phyloP scores from a whole-genome alignment of 2,888 invertebrate species.

The Rhaphigaster nebulosa region DNA sequence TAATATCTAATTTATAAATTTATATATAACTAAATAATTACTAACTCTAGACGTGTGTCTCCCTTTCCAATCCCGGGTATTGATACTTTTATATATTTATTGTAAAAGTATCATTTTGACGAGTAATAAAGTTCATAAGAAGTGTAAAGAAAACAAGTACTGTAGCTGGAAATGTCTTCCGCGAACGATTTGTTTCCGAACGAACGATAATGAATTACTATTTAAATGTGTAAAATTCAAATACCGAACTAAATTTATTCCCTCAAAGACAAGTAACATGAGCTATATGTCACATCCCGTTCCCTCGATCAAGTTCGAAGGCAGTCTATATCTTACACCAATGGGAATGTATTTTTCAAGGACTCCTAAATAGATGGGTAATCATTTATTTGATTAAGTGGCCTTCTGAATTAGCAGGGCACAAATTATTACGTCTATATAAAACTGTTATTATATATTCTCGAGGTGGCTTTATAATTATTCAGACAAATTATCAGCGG shows the following conservation, averaged over 20 bases:
- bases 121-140: too few relatives aligned
- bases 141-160: too few relatives aligned
- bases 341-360: slow-evolving; percentile 26
- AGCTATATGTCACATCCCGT: not conserved
- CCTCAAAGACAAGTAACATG: not conserved
- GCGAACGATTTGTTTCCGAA: not conserved
- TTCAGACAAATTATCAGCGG: slow-evolving; percentile 21
- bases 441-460: not conserved
- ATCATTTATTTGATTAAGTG: slow-evolving; percentile 33
- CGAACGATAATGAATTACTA: not conserved
- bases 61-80: too few relatives aligned
- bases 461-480: not conserved
- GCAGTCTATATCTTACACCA: not conserved
- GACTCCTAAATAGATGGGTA: slow-evolving; percentile 25
- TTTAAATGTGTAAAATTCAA: not conserved
- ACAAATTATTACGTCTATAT: slow-evolving; percentile 48
- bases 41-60: too few relatives aligned
- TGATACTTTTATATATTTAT: too few relatives aligned
- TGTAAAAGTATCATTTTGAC: too few relatives aligned
- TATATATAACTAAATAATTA: too few relatives aligned
- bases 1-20: too few relatives aligned
- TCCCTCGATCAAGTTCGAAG: not conserved
- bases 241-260: not conserved
- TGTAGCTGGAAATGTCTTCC: not conserved
- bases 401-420: slow-evolving; percentile 27